Evolutionary conservation across 2,797 vertebrate genomes (phyloP).

Genomic region (Tapera naevia): DNA sequence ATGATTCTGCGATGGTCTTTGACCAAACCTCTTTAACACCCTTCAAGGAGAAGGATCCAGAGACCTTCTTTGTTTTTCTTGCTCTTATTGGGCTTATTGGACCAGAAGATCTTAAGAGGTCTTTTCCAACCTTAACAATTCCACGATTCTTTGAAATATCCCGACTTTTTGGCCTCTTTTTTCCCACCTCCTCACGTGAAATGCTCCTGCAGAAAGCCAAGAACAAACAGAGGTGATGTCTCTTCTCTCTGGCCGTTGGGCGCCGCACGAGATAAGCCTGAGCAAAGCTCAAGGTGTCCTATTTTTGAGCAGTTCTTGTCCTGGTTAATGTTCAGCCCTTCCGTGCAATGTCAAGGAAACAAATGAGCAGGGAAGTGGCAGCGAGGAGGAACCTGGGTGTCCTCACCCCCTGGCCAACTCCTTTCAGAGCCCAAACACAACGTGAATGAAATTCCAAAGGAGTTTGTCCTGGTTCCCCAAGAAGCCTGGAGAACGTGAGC

Average conservation of each 20-base stretch:
- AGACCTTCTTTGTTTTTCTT: too few relatives aligned
- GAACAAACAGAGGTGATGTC: background rate
- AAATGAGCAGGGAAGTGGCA: background rate
- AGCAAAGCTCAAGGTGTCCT: slow-evolving; percentile 39
- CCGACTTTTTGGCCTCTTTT: background rate
- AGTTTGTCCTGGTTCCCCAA: background rate
- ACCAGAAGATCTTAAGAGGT: too few relatives aligned
- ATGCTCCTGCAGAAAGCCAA: background rate
- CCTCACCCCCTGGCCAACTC: background rate
- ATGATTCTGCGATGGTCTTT: too few relatives aligned
- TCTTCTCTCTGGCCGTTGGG: background rate
- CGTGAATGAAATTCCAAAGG: background rate
- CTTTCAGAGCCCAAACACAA: background rate
- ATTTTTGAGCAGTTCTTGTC: slow-evolving; percentile 2
- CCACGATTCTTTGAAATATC: background rate
- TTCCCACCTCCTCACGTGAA: background rate
- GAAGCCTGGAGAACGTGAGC: background rate
- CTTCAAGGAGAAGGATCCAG: too few relatives aligned
- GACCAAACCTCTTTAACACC: too few relatives aligned
- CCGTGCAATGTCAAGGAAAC: slow-evolving; percentile 31
- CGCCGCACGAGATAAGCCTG: background rate
- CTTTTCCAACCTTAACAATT: too few relatives aligned
- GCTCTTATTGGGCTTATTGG: too few relatives aligned
- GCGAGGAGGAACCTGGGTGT: background rate
- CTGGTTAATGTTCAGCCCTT: slow-evolving; percentile 55